phyloP scores from a whole-genome alignment of 1,140 invertebrate species.

The Psix sp. region DNA sequence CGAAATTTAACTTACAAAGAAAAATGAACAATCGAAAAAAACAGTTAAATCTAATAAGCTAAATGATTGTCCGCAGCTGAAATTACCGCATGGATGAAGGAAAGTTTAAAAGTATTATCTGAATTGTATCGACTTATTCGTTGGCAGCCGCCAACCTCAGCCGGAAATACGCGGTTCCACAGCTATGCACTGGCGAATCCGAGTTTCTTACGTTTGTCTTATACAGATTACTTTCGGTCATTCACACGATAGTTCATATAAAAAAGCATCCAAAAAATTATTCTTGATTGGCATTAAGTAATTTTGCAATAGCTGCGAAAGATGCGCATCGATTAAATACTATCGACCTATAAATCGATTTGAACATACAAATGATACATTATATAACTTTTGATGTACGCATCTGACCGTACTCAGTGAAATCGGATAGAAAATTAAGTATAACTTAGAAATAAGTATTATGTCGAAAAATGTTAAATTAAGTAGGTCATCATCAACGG shows the following conservation, averaged over 20 bases:
- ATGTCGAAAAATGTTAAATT: constrained; percentile 22
- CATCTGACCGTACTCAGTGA: constrained; percentile 8
- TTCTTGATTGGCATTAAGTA: constrained; percentile 3
- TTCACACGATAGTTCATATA: constrained; percentile 40
- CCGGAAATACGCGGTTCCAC: constrained; percentile 73
- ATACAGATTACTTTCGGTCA: constrained; percentile 57
- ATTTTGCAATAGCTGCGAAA: constrained; percentile 20
- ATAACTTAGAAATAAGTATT: constrained; percentile 32
- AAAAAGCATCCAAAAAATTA: too few species aligned
- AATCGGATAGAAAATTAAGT: constrained; percentile 20
- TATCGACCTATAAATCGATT: constrained; percentile 4
- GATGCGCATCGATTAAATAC: constrained; percentile 18
- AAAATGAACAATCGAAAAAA: too few species aligned
- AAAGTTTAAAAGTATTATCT: constrained; percentile 49
- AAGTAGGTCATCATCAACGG: constrained; percentile 24
- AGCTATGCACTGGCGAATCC: constrained; percentile 70
- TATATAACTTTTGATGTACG: constrained; percentile 5
- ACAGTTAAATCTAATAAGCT: too few species aligned
- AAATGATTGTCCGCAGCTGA: too few species aligned
- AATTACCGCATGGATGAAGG: constrained; percentile 34
- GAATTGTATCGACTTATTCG: constrained; percentile 40
- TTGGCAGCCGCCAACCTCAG: constrained; percentile 57
- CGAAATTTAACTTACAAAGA: too few species aligned
- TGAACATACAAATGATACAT: background rate
- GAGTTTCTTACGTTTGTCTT: constrained; percentile 56